Evolutionary conservation across 2,113 vertebrate genomes (phyloP).

Genomic region (Synodontis membranacea): DNA sequence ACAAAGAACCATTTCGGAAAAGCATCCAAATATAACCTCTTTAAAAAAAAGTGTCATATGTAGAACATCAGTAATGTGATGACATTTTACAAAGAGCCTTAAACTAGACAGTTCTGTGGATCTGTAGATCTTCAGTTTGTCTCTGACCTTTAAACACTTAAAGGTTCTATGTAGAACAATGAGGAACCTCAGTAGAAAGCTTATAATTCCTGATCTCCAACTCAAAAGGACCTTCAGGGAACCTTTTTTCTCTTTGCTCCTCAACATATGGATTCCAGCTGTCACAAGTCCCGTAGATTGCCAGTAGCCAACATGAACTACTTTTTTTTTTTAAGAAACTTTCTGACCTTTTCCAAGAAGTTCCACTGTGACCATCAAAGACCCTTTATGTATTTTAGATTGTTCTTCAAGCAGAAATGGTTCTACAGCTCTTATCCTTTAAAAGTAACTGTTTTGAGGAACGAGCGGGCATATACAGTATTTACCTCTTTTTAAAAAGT

Average conservation of each 20-base stretch:
- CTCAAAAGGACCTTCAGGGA: not conserved
- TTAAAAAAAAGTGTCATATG: not conserved
- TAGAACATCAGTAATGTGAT: not conserved
- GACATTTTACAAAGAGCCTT: not conserved
- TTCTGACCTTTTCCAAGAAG: not conserved
- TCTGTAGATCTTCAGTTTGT: not conserved
- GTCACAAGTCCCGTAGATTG: not conserved
- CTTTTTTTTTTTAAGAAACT: not conserved
- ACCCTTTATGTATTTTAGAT: not conserved
- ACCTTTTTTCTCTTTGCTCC: not conserved
- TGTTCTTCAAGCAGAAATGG: not conserved
- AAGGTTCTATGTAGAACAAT: not conserved
- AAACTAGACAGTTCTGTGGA: not conserved
- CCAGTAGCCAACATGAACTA: not conserved
- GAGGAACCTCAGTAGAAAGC: not conserved
- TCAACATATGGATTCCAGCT: not conserved
- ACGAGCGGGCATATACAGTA: not conserved
- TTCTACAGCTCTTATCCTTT: not conserved
- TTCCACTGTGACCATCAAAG: not conserved
- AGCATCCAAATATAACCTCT: not conserved
- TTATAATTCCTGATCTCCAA: not conserved
- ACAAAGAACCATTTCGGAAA: not conserved
- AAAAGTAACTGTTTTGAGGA: not conserved
- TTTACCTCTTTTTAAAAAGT: not conserved
- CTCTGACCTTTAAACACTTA: not conserved